A percentile compares a stretch with the other conserved stretches of the same genome.
phyloP scores from a whole-genome alignment of 2,113 vertebrate genomes.

The Rhinogobius similis region DNA sequence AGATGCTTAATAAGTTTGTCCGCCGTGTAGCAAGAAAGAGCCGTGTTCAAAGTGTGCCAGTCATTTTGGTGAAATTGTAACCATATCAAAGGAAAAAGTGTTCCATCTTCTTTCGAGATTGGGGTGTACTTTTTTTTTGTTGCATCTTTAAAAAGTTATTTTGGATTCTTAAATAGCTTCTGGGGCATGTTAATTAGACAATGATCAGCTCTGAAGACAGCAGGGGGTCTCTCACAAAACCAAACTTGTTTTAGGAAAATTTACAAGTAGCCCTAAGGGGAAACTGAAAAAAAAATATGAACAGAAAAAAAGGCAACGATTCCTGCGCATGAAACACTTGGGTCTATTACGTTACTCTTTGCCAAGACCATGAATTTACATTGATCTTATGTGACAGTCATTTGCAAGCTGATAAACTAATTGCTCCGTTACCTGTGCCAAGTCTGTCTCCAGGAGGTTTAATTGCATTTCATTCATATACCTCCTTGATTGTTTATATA shows the following conservation, averaged over 20 bases:
- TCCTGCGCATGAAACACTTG: not conserved
- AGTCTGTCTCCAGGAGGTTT: slow-evolving; percentile 4
- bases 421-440: slow-evolving; percentile 1
- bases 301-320: not conserved
- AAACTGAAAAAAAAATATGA: slow-evolving; percentile 22
- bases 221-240: slow-evolving; percentile 42
- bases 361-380: slow-evolving; percentile 1
- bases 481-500: not conserved
- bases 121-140: not conserved
- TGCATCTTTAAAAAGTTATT: not conserved
- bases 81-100: not conserved
- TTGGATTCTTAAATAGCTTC: slow-evolving; percentile 31
- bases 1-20: not conserved
- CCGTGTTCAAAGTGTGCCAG: not conserved
- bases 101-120: not conserved
- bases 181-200: slow-evolving; percentile 60
- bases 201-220: slow-evolving; percentile 58
- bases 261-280: slow-evolving; percentile 30
- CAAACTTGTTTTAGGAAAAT: slow-evolving; percentile 45
- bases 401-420: slow-evolving; percentile 5
- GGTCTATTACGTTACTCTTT: not conserved
- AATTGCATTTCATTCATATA: not conserved
- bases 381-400: slow-evolving; percentile 3
- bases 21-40: not conserved
- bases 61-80: not conserved